A percentile compares a stretch with the other conserved stretches of the same genome.
Evolutionary conservation across 2,797 vertebrate species (phyloP).

Genomic region (Dromococcyx pavoninus): DNA sequence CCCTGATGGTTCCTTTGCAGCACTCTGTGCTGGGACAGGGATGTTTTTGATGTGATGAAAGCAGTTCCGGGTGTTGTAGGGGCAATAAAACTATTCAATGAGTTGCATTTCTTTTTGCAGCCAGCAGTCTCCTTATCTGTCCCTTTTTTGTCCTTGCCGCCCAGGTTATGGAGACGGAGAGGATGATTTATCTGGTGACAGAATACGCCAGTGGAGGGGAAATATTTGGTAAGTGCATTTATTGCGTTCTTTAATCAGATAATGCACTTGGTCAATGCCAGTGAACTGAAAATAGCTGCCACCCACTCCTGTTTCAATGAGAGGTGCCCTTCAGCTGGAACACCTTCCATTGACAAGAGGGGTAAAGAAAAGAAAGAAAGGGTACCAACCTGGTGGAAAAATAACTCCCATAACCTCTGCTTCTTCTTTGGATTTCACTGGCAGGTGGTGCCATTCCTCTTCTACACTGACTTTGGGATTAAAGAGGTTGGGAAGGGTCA

Average conservation of each 20-base stretch:
- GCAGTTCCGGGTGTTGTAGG: rapidly evolving
- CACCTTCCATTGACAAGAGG: background rate
- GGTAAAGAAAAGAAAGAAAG: background rate
- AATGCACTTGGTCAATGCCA: conserved; percentile 5
- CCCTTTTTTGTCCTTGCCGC: conserved; percentile 62
- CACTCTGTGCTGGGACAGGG: background rate
- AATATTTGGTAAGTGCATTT: conserved; percentile 91
- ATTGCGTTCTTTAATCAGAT: conserved; percentile 63
- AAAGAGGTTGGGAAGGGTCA: background rate
- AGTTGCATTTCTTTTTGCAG: background rate
- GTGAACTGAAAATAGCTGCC: conserved; percentile 39
- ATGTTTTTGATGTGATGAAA: background rate
- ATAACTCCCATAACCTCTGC: background rate
- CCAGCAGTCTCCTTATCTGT: conserved; percentile 43
- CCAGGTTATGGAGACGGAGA: conserved; percentile 98
- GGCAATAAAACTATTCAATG: background rate
- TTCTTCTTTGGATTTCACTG: background rate
- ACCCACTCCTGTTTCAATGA: background rate
- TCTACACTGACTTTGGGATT: background rate
- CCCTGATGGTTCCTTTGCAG: rapidly evolving
- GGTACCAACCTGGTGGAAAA: background rate
- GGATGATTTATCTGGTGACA: conserved; percentile 98
- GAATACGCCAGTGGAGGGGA: conserved; percentile 97
- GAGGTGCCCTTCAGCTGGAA: conserved; percentile 30
- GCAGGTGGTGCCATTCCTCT: conserved; percentile 12